Conservation (phyloP, 1,140 invertebrate species). For the Drosophila repleta region DNA sequence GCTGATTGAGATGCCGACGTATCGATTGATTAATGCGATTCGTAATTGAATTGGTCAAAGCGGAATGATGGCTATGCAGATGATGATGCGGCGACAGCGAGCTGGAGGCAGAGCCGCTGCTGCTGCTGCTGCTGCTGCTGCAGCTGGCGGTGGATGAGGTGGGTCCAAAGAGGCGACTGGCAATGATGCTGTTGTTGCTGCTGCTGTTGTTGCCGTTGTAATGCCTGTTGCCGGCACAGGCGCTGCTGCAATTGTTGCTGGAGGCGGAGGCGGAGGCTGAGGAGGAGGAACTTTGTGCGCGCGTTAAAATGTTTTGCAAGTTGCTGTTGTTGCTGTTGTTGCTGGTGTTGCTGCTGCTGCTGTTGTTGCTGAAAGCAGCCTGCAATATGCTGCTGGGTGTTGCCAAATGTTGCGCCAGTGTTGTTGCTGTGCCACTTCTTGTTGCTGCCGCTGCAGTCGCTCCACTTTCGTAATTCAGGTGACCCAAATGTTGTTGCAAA, state of each 20-base stretch:
- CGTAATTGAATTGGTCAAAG: constrained; percentile 80
- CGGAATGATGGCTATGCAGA: constrained; percentile 79
- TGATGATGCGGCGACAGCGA: constrained; percentile 47
- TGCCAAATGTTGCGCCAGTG: constrained; percentile 81
- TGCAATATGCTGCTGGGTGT: constrained; percentile 79
- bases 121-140: constrained; percentile 27
- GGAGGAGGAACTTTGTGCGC: constrained; percentile 71
- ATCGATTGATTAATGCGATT: constrained; percentile 83
- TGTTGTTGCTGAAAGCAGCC: constrained; percentile 55
- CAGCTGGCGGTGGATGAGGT: constrained; percentile 56
- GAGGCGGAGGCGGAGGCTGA: constrained; percentile 56
- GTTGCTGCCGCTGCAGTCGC: constrained; percentile 64
- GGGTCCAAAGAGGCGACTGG: constrained; percentile 67
- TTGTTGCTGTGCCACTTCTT: constrained; percentile 75
- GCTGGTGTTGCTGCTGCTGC: constrained; percentile 48
- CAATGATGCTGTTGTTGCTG: constrained; percentile 70
- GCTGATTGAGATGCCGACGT: constrained; percentile 79
- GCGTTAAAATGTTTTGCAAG: constrained; percentile 80
- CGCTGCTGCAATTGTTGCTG: constrained; percentile 73
- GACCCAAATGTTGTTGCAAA: constrained; percentile 84
- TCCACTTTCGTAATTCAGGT: constrained; percentile 84
- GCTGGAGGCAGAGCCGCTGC: constrained; percentile 23
- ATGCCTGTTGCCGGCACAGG: constrained; percentile 73
- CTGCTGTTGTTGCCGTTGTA: constrained; percentile 66
- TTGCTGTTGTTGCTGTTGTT: constrained; percentile 64